These are phyloP conservation scores for Drosophila aldrichi DNA, from an alignment of 2,888 invertebrate genomes.

Conservation along the genomic window DNA sequence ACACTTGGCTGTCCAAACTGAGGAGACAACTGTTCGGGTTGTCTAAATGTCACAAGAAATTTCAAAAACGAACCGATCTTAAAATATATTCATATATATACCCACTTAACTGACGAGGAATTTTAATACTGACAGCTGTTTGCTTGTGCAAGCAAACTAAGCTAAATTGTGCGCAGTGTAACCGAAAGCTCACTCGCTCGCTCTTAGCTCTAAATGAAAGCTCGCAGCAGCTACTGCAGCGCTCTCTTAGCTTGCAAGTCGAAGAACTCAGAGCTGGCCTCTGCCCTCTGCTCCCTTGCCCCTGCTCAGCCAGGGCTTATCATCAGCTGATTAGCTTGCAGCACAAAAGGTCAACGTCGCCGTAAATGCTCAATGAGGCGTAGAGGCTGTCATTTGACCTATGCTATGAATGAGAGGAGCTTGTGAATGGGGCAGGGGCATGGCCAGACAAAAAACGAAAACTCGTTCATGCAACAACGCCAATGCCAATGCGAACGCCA, in stretches of 20 bases:
- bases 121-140: slow-evolving; percentile 21
- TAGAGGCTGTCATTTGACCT: slow-evolving; percentile 21
- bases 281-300: neutral
- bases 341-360: slow-evolving; percentile 32
- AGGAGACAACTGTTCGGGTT: slow-evolving; percentile 55
- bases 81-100: slow-evolving; percentile 22
- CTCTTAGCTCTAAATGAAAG: slow-evolving; percentile 24
- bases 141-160: slow-evolving; percentile 2
- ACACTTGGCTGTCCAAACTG: slow-evolving; percentile 55
- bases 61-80: slow-evolving; percentile 33
- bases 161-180: slow-evolving; percentile 41
- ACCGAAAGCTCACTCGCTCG: slow-evolving; percentile 34
- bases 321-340: slow-evolving; percentile 50
- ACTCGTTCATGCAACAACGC: slow-evolving; percentile 51
- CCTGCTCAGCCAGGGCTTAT: neutral
- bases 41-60: slow-evolving; percentile 46
- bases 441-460: slow-evolving; percentile 30
- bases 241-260: slow-evolving; percentile 30
- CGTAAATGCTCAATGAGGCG: slow-evolving; percentile 41
- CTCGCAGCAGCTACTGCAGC: slow-evolving; percentile 35
- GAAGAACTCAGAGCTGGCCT: slow-evolving; percentile 7
- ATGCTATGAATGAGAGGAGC: slow-evolving; percentile 18
- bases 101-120: slow-evolving; percentile 23
- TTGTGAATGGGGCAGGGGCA: slow-evolving; percentile 31
- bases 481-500: slow-evolving; percentile 44